A percentile compares a stretch with the other conserved stretches of the same genome.
phyloP scores from a whole-genome alignment of 2,797 vertebrate genomes.

The Falco naumanni region DNA sequence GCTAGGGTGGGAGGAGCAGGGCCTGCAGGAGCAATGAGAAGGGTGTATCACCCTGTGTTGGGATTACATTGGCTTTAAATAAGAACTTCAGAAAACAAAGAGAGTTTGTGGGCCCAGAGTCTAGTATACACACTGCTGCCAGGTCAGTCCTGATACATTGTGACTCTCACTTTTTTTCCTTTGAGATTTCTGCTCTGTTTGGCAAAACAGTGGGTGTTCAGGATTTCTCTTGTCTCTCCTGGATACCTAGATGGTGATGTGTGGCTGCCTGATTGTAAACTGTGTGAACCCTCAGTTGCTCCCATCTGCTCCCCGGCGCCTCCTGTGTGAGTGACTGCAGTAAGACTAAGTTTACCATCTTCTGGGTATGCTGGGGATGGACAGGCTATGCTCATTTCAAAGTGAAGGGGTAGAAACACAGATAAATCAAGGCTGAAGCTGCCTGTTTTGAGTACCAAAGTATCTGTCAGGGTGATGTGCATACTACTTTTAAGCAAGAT shows the following conservation, averaged over 20 bases:
- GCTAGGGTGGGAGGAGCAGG: not conserved
- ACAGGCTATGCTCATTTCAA: not conserved
- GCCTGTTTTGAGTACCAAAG: not conserved
- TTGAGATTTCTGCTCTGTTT: not conserved
- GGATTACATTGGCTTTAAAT: not conserved
- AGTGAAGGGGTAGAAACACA: not conserved
- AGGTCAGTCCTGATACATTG: not conserved
- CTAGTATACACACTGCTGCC: not conserved
- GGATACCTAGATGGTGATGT: not conserved
- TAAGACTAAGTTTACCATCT: not conserved
- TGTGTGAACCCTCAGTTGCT: not conserved
- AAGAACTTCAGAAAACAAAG: not conserved
- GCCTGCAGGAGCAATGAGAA: not conserved
- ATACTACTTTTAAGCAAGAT: not conserved
- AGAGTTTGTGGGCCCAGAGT: not conserved
- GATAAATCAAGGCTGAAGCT: not conserved
- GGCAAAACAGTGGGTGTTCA: not conserved
- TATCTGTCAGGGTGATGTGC: not conserved
- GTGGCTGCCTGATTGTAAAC: not conserved
- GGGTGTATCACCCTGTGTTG: not conserved
- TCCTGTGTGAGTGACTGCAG: not conserved
- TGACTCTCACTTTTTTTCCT: not conserved
- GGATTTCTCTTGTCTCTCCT: not conserved
- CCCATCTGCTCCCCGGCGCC: not conserved
- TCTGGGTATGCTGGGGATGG: not conserved